phyloP scores from a whole-genome alignment of 64 coral and sea anemone species.

The Montipora cactus region DNA sequence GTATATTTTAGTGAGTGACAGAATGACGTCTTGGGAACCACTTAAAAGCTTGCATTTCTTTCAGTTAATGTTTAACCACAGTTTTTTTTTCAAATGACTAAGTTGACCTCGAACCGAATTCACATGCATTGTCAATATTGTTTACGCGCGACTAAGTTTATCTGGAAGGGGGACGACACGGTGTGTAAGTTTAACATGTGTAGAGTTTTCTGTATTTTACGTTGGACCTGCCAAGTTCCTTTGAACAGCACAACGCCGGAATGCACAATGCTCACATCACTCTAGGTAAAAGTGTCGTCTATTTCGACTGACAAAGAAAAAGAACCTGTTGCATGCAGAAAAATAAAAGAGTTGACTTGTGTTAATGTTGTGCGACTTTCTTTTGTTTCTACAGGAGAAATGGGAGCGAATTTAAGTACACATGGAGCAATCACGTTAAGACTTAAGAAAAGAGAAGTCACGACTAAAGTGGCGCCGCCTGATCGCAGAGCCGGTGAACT shows the following conservation, averaged over 20 bases:
- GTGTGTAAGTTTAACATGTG: background rate
- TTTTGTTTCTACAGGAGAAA: conserved; percentile 71
- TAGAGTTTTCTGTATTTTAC: background rate
- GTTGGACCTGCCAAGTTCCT: conserved; percentile 1
- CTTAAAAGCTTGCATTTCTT: background rate
- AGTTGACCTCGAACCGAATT: background rate
- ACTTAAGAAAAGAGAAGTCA: conserved; percentile 48
- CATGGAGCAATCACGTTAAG: conserved; percentile 24
- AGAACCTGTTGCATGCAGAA: conserved; percentile 14
- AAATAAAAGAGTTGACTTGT: background rate
- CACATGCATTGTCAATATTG: background rate
- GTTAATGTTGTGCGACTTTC: conserved; percentile 5
- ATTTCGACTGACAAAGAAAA: background rate
- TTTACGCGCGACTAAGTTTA: background rate
- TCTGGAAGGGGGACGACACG: background rate
- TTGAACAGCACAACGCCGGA: background rate
- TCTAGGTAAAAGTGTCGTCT: conserved; percentile 7
- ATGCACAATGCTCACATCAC: conserved; percentile 20
- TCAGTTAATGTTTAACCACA: conserved; percentile 33
- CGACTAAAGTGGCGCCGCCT: background rate
- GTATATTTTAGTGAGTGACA: background rate
- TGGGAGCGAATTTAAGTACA: conserved; percentile 71
- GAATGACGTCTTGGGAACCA: background rate
- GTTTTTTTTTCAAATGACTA: background rate
- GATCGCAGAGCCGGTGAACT: background rate